Evolutionary conservation across 2,888 invertebrate species (phyloP).

Genomic region (Vannuccia rotundouncinata): DNA sequence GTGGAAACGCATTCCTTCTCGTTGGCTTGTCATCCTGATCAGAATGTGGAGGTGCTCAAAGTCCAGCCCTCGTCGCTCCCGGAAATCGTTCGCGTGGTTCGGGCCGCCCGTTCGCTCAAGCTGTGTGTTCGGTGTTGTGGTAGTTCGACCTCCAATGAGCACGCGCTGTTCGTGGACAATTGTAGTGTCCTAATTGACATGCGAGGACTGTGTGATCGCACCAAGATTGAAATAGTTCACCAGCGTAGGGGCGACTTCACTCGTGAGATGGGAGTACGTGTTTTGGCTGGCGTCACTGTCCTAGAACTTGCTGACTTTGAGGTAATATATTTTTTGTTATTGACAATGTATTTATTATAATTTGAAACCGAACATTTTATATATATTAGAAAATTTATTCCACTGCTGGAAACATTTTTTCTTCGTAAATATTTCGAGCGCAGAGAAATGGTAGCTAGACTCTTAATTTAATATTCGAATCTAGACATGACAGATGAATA

Average conservation of each 20-base stretch:
- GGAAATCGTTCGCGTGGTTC: slow-evolving; percentile 31
- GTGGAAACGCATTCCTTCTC: slow-evolving; percentile 21
- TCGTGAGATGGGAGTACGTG: neutral
- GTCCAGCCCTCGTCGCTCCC: slow-evolving; percentile 36
- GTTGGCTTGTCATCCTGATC: neutral
- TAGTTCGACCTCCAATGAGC: neutral
- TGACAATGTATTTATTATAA: too few relatives aligned
- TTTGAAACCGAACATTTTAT: too few relatives aligned
- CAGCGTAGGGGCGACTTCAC: neutral
- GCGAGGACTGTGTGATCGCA: slow-evolving; percentile 11
- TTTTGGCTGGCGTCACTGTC: slow-evolving; percentile 26
- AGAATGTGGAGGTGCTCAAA: neutral
- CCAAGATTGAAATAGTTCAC: slow-evolving; percentile 22
- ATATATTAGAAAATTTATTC: too few relatives aligned
- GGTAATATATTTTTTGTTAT: neutral
- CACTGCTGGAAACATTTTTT: too few relatives aligned
- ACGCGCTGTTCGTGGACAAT: slow-evolving; percentile 1
- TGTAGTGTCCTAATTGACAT: slow-evolving; percentile 16
- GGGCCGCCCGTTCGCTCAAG: slow-evolving; percentile 36
- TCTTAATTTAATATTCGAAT: too few relatives aligned
- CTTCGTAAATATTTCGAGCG: too few relatives aligned
- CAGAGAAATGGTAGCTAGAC: too few relatives aligned
- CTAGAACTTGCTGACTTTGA: slow-evolving; percentile 29
- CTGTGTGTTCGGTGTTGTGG: slow-evolving; percentile 36
- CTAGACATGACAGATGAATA: too few relatives aligned